Evolutionary conservation across 2,797 vertebrate species (phyloP).

Genomic region (Melanotaenia pygmaea): DNA sequence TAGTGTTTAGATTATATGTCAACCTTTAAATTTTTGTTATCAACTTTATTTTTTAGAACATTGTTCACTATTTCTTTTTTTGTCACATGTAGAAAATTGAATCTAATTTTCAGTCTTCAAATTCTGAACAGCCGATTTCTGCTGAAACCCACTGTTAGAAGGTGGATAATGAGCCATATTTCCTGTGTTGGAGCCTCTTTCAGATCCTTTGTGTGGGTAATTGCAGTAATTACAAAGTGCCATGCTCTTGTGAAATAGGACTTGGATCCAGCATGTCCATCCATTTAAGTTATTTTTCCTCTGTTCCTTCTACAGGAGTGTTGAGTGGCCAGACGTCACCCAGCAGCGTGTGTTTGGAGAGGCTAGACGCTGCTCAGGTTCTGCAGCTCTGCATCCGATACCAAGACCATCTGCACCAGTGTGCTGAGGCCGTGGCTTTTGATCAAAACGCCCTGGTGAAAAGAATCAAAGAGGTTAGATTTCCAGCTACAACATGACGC

Average conservation of each 20-base stretch:
- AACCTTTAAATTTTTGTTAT: not conserved
- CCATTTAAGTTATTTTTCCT: not conserved
- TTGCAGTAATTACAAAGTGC: constrained; percentile 30
- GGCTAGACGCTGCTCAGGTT: constrained; percentile 92
- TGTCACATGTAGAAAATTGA: constrained; percentile 4
- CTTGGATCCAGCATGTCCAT: constrained; percentile 5
- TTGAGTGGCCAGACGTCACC: constrained; percentile 95
- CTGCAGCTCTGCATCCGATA: constrained; percentile 94
- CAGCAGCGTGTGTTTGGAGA: constrained; percentile 89
- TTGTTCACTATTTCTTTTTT: not conserved
- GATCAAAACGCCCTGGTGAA: constrained; percentile 97
- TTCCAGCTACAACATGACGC: not conserved
- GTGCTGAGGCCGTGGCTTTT: constrained; percentile 95
- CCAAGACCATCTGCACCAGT: constrained; percentile 97
- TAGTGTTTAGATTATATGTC: not conserved
- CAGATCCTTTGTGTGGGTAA: constrained; percentile 18
- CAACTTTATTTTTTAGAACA: not conserved
- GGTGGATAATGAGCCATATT: constrained; percentile 30
- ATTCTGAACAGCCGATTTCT: constrained; percentile 5
- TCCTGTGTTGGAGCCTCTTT: constrained; percentile 27
- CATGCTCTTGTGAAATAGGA: constrained; percentile 6
- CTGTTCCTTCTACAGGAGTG: constrained; percentile 81
- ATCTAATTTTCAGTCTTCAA: constrained; percentile 11
- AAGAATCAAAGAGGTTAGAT: constrained; percentile 91
- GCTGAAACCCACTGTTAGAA: constrained; percentile 21